Conservation (phyloP, 2,113 vertebrate species). For the Pelodiscus sinensis region DNA sequence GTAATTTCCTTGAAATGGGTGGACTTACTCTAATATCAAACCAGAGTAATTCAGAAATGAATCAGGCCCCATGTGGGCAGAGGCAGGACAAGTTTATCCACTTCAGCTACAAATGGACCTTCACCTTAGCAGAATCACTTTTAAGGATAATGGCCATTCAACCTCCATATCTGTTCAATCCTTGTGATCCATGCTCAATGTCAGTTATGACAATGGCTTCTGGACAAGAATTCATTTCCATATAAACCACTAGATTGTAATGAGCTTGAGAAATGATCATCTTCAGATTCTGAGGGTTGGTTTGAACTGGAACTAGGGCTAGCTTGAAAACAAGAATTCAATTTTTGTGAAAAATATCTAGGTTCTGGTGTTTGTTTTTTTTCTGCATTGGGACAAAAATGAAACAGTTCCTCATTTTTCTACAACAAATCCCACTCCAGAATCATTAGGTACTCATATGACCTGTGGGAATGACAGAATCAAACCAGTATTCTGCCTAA, state of each 20-base stretch:
- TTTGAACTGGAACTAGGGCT: background rate
- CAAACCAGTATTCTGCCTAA: background rate
- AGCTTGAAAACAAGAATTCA: background rate
- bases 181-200: background rate
- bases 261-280: background rate
- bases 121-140: conserved; percentile 9
- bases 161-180: background rate
- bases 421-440: background rate
- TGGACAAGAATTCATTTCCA: conserved; percentile 2
- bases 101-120: background rate
- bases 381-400: background rate
- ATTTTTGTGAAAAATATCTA: background rate
- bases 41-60: conserved; percentile 19
- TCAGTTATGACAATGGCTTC: background rate
- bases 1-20: background rate
- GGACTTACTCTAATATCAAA: conserved; percentile 10
- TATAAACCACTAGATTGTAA: background rate
- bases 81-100: background rate
- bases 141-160: conserved; percentile 5
- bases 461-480: background rate
- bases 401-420: background rate
- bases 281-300: background rate
- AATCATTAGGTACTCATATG: background rate
- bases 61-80: background rate
- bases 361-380: background rate